Evolutionary conservation across 2,888 invertebrate species (phyloP).

Genomic region (Chalcosyrphus nemorum): DNA sequence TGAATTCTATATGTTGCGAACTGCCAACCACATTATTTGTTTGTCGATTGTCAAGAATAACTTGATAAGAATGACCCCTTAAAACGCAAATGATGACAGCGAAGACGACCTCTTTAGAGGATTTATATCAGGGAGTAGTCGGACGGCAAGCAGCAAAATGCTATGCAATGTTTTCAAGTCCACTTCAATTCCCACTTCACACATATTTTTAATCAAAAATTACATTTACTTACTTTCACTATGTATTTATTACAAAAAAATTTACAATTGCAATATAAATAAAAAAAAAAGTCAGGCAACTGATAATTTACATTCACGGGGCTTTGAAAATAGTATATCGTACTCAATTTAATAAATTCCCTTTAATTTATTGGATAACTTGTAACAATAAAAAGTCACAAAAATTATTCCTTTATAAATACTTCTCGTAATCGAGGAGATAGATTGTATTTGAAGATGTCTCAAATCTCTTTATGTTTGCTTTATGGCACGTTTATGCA

Average conservation of each 20-base stretch:
- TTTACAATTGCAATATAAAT: conserved; percentile 1
- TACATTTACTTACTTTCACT: conserved; percentile 18
- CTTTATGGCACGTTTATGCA: conserved; percentile 37
- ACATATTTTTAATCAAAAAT: conserved; percentile 24
- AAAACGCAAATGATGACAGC: too few relatives aligned
- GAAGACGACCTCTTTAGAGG: too few relatives aligned
- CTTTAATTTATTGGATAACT: neutral
- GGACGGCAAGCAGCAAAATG: too few relatives aligned
- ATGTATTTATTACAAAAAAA: conserved; percentile 5
- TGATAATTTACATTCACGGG: neutral
- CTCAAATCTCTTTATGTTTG: neutral
- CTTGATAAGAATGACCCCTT: too few relatives aligned
- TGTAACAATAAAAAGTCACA: conserved; percentile 28
- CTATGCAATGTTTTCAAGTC: too few relatives aligned
- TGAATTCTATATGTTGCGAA: too few relatives aligned
- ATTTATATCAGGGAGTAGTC: too few relatives aligned
- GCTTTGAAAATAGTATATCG: neutral
- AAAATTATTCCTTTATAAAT: neutral
- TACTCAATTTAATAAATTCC: neutral
- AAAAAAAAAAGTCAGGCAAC: conserved; percentile 2
- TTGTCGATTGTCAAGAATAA: too few relatives aligned
- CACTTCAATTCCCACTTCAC: too few relatives aligned
- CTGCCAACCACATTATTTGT: too few relatives aligned
- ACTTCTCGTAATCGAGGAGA: neutral
- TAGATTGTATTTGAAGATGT: neutral